Percentiles rank a stretch among this genome's conserved stretches.
These are phyloP conservation scores for Andrena minutula DNA, from an alignment of 2,888 invertebrate genomes.

Conservation along the genomic window DNA sequence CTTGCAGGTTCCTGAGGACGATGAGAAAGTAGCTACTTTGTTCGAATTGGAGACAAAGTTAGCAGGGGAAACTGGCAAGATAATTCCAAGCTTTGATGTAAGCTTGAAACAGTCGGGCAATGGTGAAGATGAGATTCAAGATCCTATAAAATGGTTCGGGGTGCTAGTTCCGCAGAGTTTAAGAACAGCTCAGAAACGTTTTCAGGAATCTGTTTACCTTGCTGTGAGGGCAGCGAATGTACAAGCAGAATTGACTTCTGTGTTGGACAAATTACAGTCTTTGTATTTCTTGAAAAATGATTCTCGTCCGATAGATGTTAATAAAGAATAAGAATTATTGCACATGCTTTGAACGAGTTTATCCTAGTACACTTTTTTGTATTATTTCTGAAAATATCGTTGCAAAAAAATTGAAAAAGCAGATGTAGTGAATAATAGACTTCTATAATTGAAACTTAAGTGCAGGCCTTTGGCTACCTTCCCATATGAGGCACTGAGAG, in stretches of 20 bases:
- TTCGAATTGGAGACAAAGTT: conserved; percentile 81
- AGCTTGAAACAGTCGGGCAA: conserved; percentile 78
- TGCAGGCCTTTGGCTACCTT: too few relatives aligned
- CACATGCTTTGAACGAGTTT: neutral
- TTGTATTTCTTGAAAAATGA: conserved; percentile 72
- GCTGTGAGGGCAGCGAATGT: conserved; percentile 90
- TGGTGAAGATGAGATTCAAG: conserved; percentile 50
- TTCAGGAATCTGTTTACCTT: conserved; percentile 89
- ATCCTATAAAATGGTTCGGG: conserved; percentile 95
- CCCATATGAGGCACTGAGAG: too few relatives aligned
- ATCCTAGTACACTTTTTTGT: neutral
- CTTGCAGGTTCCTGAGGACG: conserved; percentile 90
- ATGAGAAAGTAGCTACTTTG: conserved; percentile 76
- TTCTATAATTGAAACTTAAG: too few relatives aligned
- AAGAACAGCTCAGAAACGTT: conserved; percentile 90
- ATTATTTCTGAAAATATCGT: neutral
- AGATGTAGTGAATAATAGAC: too few relatives aligned
- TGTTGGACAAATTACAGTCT: conserved; percentile 79
- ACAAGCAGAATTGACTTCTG: conserved; percentile 87
- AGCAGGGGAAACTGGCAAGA: conserved; percentile 79
- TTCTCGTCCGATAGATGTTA: conserved; percentile 28
- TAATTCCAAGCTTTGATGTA: conserved; percentile 78
- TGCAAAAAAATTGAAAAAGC: neutral
- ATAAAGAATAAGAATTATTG: conserved; percentile 29
- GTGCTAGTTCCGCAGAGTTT: conserved; percentile 93